Evolutionary conservation across 1,140 invertebrate species (phyloP).

Genomic region (Pseudomyrmex sp.): DNA sequence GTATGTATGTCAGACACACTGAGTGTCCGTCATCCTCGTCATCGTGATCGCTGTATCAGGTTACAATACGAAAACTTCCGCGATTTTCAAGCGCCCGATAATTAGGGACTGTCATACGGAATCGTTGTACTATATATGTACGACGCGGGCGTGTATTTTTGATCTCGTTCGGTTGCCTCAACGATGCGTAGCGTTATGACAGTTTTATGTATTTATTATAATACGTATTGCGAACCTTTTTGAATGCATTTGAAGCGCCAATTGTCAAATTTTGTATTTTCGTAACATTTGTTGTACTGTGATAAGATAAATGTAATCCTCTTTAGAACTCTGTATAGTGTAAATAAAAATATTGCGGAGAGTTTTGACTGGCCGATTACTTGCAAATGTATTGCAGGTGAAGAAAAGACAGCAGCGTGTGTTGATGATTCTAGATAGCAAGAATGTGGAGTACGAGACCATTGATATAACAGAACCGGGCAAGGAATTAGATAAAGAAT

Average conservation of each 20-base stretch:
- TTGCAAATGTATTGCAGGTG: conserved; percentile 87
- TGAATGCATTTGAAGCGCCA: too few relatives aligned
- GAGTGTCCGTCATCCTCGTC: conserved; percentile 1
- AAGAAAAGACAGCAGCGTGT: conserved; percentile 97
- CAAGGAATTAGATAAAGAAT: conserved; percentile 94
- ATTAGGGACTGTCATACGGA: conserved; percentile 41
- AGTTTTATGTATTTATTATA: neutral
- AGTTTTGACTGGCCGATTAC: conserved; percentile 51
- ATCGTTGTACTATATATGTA: neutral
- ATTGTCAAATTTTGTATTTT: too few relatives aligned
- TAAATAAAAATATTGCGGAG: neutral
- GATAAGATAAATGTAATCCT: too few relatives aligned
- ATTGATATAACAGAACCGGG: conserved; percentile 97
- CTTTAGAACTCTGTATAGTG: too few relatives aligned
- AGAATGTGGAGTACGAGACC: conserved; percentile 93
- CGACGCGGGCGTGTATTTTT: conserved; percentile 2
- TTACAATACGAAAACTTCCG: conserved; percentile 49
- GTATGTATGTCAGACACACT: neutral
- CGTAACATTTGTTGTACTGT: too few relatives aligned
- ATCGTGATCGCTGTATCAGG: conserved; percentile 57
- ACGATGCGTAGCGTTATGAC: neutral
- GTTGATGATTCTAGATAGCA: conserved; percentile 95
- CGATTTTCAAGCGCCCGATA: neutral
- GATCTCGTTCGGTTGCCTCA: neutral
- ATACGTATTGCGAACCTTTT: too few relatives aligned